These are phyloP conservation scores for Ceratosolen solmsi DNA, from an alignment of 1,140 invertebrate genomes.

Conservation along the genomic window DNA sequence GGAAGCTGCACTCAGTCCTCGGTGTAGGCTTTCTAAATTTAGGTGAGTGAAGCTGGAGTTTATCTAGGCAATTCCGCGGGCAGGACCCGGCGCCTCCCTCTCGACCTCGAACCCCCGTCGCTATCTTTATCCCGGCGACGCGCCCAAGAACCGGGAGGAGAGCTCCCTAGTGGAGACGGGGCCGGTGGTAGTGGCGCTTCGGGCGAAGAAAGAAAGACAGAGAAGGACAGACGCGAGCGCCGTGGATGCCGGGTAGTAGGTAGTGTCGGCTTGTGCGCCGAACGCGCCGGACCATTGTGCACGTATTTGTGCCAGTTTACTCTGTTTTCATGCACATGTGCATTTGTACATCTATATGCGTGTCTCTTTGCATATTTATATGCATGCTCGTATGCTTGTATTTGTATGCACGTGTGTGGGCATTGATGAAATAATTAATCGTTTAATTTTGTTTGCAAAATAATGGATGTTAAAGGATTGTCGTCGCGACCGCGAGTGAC, in stretches of 20 bases:
- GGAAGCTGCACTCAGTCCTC: not conserved
- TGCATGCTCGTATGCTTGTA: not conserved
- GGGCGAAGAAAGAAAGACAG: not conserved
- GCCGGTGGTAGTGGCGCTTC: conserved; percentile 28
- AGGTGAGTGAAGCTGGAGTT: conserved; percentile 28
- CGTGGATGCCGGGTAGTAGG: too few species aligned
- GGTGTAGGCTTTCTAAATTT: conserved; percentile 42
- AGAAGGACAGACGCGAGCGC: not conserved
- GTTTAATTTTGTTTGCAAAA: not conserved
- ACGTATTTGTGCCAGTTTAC: conserved; percentile 16
- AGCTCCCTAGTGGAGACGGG: conserved; percentile 48
- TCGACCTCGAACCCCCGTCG: not conserved
- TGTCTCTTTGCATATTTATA: conserved; percentile 19
- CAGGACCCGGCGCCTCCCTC: not conserved
- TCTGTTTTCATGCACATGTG: not conserved
- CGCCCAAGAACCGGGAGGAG: conserved; percentile 50
- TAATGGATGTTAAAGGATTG: not conserved
- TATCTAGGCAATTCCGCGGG: conserved; percentile 33
- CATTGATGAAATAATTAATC: not conserved
- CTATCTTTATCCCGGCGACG: conserved; percentile 42
- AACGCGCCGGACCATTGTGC: conserved; percentile 61
- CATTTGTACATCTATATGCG: not conserved
- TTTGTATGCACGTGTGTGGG: not conserved
- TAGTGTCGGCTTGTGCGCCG: conserved; percentile 68
- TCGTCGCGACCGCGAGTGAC: not conserved